phyloP scores from a whole-genome alignment of 2,888 invertebrate species.

The Dysmachus trigonus region DNA sequence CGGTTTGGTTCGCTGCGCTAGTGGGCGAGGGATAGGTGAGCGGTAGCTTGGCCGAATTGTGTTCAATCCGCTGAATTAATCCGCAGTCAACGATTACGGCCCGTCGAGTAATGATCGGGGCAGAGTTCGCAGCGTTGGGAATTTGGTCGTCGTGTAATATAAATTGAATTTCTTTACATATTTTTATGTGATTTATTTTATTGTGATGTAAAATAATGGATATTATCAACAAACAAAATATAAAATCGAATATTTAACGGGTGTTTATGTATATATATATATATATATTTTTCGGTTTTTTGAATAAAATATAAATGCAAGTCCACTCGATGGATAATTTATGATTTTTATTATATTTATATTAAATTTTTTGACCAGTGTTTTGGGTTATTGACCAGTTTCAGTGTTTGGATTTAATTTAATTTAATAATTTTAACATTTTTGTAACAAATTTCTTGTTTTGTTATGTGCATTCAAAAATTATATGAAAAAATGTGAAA shows the following conservation, averaged over 20 bases:
- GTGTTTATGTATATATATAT: background rate
- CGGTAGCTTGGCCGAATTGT: background rate
- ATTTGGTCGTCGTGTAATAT: background rate
- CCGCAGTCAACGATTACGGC: conserved; percentile 3
- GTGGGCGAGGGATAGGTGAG: no score
- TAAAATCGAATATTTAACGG: background rate
- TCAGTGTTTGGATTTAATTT: background rate
- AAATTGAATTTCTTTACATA: background rate
- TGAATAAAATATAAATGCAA: background rate
- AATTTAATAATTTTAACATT: background rate
- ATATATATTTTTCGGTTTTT: background rate
- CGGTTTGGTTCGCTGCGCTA: no score
- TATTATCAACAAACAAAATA: background rate
- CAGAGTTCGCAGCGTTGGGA: background rate
- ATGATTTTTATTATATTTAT: background rate
- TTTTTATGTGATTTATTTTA: background rate
- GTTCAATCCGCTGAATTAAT: background rate
- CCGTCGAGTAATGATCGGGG: background rate
- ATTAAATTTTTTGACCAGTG: background rate
- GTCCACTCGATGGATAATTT: background rate
- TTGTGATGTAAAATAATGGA: background rate
- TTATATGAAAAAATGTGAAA: background rate
- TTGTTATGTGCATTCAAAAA: background rate
- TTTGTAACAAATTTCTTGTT: background rate
- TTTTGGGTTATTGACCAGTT: background rate